Evolutionary conservation across 2,113 vertebrate species (phyloP).

Genomic region (Psilopsiagon aurifrons): DNA sequence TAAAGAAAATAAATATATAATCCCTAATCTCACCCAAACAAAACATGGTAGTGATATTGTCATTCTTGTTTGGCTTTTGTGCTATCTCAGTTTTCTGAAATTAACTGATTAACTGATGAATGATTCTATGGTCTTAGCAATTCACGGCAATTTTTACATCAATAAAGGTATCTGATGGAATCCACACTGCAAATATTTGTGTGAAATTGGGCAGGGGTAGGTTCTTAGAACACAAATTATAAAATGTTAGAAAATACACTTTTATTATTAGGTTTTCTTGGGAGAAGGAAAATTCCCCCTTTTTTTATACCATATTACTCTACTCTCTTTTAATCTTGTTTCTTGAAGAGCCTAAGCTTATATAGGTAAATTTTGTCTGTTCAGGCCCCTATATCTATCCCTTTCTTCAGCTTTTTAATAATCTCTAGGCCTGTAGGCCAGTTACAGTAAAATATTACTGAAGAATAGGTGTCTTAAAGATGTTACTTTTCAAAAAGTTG

Average conservation of each 20-base stretch:
- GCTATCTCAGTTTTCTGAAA: neutral
- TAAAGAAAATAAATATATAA: neutral
- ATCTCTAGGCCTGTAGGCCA: neutral
- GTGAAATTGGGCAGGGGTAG: neutral
- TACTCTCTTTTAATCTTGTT: neutral
- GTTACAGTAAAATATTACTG: neutral
- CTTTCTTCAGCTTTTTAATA: neutral
- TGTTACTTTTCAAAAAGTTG: neutral
- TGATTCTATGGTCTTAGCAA: neutral
- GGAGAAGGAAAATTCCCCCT: fast-evolving
- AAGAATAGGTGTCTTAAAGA: neutral
- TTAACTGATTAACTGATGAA: neutral
- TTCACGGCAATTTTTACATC: neutral
- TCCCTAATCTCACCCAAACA: neutral
- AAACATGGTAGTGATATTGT: neutral
- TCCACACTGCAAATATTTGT: neutral
- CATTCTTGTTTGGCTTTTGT: neutral
- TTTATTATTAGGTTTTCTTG: neutral
- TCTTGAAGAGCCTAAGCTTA: neutral
- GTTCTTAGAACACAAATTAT: neutral
- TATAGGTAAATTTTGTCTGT: neutral
- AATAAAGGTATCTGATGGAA: neutral
- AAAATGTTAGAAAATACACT: neutral
- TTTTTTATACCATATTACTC: neutral
- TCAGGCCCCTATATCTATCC: neutral